Evolutionary conservation across 2,888 invertebrate species (phyloP).

Genomic region (Napeogenes inachia): DNA sequence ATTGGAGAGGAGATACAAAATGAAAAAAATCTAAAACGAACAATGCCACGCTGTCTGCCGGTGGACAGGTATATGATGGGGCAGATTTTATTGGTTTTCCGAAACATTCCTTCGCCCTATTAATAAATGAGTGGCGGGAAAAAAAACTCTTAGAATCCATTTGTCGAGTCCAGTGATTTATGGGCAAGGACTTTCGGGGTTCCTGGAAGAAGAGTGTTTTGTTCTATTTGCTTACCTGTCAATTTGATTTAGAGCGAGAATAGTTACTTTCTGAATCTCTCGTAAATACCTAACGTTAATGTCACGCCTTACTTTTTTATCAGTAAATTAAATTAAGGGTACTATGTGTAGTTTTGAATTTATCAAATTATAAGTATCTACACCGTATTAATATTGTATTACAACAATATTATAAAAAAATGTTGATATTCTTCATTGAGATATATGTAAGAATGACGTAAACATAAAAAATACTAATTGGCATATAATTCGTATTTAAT

Average conservation of each 20-base stretch:
- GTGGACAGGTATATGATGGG: constrained; percentile 76
- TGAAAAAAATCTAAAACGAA: constrained; percentile 52
- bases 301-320: constrained; percentile 8
- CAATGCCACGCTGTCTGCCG: constrained; percentile 75
- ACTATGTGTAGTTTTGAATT: background rate
- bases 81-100: constrained; percentile 78
- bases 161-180: constrained; percentile 75
- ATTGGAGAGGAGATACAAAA: constrained; percentile 43
- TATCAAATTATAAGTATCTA: too few species aligned
- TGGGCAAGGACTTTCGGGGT: constrained; percentile 68
- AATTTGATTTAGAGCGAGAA: constrained; percentile 68
- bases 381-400: too few species aligned
- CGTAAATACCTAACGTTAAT: constrained; percentile 28
- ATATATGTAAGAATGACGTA: too few species aligned
- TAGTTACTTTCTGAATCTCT: constrained; percentile 34
- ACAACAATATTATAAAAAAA: too few species aligned
- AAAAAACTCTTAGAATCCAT: constrained; percentile 76
- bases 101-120: constrained; percentile 75
- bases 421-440: too few species aligned
- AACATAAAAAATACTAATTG: too few species aligned
- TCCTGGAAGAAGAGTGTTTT: constrained; percentile 73
- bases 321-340: background rate
- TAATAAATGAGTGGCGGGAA: constrained; percentile 74
- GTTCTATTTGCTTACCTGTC: constrained; percentile 77
- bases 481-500: background rate